phyloP scores from a whole-genome alignment of 2,797 vertebrate genomes.

The Hafferia zeledoni region DNA sequence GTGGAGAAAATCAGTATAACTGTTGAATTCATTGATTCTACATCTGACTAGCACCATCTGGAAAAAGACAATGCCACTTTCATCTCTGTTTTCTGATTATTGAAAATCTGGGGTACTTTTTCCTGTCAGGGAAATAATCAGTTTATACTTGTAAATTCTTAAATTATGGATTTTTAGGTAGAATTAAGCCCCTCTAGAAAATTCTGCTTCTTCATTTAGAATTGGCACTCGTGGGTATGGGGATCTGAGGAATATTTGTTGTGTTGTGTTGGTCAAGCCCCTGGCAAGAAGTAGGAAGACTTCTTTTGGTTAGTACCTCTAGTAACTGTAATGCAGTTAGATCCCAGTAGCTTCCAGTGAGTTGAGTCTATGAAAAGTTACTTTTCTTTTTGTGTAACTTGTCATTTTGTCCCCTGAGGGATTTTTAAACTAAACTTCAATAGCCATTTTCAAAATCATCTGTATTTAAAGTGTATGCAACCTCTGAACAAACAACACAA shows the following conservation, averaged over 20 bases:
- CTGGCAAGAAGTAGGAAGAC: background rate
- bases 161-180: background rate
- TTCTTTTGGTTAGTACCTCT: background rate
- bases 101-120: background rate
- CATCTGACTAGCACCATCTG: background rate
- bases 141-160: background rate
- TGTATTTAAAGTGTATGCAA: background rate
- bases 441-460: background rate
- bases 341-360: background rate
- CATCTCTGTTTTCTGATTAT: background rate
- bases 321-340: background rate
- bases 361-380: background rate
- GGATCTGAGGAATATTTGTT: background rate
- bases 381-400: background rate
- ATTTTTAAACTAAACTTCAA: background rate
- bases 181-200: background rate
- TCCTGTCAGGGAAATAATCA: background rate
- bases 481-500: background rate
- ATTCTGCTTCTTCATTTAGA: background rate
- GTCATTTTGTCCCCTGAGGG: background rate
- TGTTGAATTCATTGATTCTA: background rate
- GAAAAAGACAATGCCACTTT: background rate
- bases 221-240: accelerated
- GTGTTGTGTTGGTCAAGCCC: background rate
- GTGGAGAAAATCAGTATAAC: background rate